Evolutionary conservation across 2,888 invertebrate species (phyloP), one percentile per base, ranked within the genome.

Genomic region (Cyclophora albipunctata): DNA sequence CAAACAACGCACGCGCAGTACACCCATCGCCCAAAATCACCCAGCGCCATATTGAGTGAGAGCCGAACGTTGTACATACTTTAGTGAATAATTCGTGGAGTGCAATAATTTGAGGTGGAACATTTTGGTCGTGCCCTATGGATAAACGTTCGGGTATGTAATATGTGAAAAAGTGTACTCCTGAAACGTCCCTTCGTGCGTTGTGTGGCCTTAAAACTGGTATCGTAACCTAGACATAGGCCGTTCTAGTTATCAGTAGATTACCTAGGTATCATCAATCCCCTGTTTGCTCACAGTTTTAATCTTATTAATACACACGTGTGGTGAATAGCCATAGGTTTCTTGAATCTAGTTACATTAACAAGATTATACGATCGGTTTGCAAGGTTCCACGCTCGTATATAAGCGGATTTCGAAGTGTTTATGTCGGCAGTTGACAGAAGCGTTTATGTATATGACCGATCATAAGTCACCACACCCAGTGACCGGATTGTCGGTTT

Each of bases 271-370:
- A 87, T 89, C 90, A 84, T 85, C 88, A 87, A 89, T 88, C 85
- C 85, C 84, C 89, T 89, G 87, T 89, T 87, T 88, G 88, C 88
- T 90, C 89, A 90, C 83, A 82, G 81, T 86, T 91, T 90, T 91
- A 91, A 91, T 91, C 91, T 90, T 90, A 90, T 91, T 91, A 91
- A 87, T 90, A 89, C 87, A 90, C 91, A 91, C 90, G 91, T 91
- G 91, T 90, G 85, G 84, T 78, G 78, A 86, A 82, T 86, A 88
- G 88, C 84, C 88, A 90, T 90, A 90, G 92, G 92, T 92, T 93
- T 93, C 93, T 90, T 88, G 91, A 93, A 93, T 93, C 93, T 92
- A 91, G 91, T 93, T 93, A 93, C 90, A 89, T 90, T 93, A 93
- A 93, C 91, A 90, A 90, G 92, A 93, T 93, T 92, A 91, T 85